Percentiles rank a stretch among this genome's conserved stretches.
phyloP scores from a whole-genome alignment of 2,888 invertebrate species.

The Mimumesa dahlbomi region DNA sequence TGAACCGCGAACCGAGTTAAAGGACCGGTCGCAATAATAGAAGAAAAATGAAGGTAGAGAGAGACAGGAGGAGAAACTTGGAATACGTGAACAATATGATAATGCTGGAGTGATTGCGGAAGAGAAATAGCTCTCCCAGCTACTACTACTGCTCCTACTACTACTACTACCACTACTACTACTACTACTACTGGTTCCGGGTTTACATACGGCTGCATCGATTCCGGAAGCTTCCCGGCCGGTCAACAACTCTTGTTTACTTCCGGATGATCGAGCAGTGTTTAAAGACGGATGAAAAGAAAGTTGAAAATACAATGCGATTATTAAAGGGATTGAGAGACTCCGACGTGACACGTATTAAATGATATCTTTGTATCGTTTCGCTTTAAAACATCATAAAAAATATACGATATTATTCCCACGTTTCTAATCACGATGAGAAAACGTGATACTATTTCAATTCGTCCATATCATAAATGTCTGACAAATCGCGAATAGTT shows the following conservation, averaged over 20 bases:
- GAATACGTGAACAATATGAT: conserved; percentile 29
- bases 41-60: conserved; percentile 32
- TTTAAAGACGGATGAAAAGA: conserved; percentile 20
- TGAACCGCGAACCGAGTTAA: conserved; percentile 12
- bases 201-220: conserved; percentile 33
- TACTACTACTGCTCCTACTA: conserved; percentile 17
- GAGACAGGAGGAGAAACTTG: not conserved
- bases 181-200: conserved; percentile 13
- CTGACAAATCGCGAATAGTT: too few relatives aligned
- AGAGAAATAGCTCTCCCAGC: not conserved
- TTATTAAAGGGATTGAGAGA: too few relatives aligned
- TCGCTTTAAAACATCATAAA: not conserved
- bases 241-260: conserved; percentile 70
- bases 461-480: too few relatives aligned
- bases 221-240: conserved; percentile 45
- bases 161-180: too few relatives aligned
- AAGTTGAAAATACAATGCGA: not conserved
- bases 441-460: too few relatives aligned
- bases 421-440: too few relatives aligned
- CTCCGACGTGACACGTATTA: too few relatives aligned
- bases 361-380: too few relatives aligned
- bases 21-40: conserved; percentile 28
- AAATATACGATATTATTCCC: too few relatives aligned
- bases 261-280: conserved; percentile 53
- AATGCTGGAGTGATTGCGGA: conserved; percentile 17